These are phyloP conservation scores for Coluber constrictor DNA, from an alignment of 2,797 vertebrate species.

Conservation along the genomic window DNA sequence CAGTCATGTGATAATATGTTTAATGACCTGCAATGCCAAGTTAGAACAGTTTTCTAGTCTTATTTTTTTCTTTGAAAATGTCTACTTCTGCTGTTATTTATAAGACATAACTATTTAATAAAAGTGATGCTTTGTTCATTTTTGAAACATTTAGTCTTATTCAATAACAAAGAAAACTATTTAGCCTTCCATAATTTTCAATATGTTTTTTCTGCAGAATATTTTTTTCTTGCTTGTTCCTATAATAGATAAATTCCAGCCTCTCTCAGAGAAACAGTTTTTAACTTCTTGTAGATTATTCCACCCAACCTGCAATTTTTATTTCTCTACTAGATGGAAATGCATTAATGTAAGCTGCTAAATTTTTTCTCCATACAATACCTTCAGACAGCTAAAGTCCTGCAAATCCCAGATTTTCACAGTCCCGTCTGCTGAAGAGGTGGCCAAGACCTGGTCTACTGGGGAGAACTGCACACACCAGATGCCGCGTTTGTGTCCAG, in stretches of 20 bases:
- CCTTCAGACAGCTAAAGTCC: conserved; percentile 96
- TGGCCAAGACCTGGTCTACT: conserved; percentile 88
- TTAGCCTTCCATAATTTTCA: neutral
- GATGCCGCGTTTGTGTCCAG: conserved; percentile 87
- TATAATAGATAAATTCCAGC: neutral
- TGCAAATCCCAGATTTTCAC: conserved; percentile 89
- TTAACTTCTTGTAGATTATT: neutral
- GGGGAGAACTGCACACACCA: conserved; percentile 96
- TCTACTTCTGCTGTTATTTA: neutral
- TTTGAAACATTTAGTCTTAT: neutral
- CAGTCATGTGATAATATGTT: neutral
- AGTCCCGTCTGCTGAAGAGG: conserved; percentile 88
- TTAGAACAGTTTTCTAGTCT: neutral
- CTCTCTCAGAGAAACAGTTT: neutral
- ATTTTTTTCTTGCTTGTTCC: neutral
- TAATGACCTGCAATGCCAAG: neutral
- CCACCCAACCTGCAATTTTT: neutral
- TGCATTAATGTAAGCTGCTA: neutral
- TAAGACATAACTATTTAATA: neutral
- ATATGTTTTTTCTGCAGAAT: neutral
- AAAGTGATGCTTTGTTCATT: neutral
- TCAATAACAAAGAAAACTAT: neutral
- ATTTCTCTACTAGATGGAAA: neutral
- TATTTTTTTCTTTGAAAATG: neutral
- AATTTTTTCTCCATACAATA: conserved; percentile 44